Conservation (phyloP, 2,888 invertebrate species). For the Watsonalla binaria region DNA sequence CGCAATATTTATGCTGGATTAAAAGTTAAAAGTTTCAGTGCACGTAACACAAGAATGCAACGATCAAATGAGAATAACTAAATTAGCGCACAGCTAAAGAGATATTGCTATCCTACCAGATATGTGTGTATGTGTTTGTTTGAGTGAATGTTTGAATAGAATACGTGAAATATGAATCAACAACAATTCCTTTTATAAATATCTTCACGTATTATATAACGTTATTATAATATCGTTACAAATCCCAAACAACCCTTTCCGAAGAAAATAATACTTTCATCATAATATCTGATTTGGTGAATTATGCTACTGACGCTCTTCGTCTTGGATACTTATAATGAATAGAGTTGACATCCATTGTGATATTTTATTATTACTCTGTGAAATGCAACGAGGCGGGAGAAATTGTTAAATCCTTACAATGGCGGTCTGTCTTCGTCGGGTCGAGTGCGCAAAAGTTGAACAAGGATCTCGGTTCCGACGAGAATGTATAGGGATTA, state of each 20-base stretch:
- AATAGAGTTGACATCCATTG: constrained; percentile 76
- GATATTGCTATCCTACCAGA: background rate
- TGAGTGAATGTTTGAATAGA: constrained; percentile 2
- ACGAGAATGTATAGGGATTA: constrained; percentile 57
- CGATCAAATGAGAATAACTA: background rate
- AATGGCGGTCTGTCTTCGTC: constrained; percentile 69
- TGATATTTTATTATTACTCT: constrained; percentile 74
- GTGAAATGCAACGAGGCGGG: constrained; percentile 70
- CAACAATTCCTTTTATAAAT: constrained; percentile 23
- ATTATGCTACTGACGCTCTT: constrained; percentile 67
- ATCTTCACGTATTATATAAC: constrained; percentile 27
- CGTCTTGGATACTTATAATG: constrained; percentile 69
- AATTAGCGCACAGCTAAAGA: background rate
- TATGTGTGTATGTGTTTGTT: constrained; percentile 3
- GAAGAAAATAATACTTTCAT: constrained; percentile 54
- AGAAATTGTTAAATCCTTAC: constrained; percentile 73
- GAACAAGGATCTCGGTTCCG: constrained; percentile 58
- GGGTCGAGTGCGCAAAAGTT: constrained; percentile 71
- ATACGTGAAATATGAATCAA: constrained; percentile 13
- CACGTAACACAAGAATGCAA: no score
- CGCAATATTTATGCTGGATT: constrained; percentile 13
- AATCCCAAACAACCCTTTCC: constrained; percentile 41
- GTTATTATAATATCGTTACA: constrained; percentile 35
- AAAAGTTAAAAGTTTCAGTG: background rate
- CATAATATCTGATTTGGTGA: constrained; percentile 57